Conservation (phyloP, 1,140 invertebrate species). For the Caerostris darwini region DNA sequence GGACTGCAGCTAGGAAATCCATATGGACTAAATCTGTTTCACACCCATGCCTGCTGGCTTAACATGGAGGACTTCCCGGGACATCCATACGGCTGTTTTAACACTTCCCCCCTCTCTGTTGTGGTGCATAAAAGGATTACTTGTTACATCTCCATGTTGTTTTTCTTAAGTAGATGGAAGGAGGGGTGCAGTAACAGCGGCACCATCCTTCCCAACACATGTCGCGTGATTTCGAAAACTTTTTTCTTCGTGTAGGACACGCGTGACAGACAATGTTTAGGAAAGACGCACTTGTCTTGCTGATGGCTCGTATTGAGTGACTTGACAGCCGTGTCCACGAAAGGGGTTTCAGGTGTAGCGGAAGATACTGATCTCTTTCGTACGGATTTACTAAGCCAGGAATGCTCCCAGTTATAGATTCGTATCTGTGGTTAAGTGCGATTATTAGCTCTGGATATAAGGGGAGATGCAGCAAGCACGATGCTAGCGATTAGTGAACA, state of each 20-base stretch:
- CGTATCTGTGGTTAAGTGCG: too few species aligned
- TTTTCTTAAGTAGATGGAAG: constrained; percentile 4
- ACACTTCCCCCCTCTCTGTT: not conserved
- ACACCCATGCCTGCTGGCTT: not conserved
- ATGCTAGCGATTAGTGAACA: too few species aligned
- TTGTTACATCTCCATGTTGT: constrained; percentile 1
- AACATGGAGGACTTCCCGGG: not conserved
- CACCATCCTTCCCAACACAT: constrained; percentile 35
- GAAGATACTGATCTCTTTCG: too few species aligned
- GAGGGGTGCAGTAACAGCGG: too few species aligned
- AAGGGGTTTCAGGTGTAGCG: not conserved
- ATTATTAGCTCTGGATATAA: too few species aligned
- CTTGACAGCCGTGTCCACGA: constrained; percentile 10
- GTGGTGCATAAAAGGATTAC: constrained; percentile 26
- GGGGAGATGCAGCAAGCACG: too few species aligned
- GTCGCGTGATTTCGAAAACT: constrained; percentile 25
- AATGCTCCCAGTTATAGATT: too few species aligned
- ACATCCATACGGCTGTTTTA: constrained; percentile 5
- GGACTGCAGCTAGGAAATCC: too few species aligned
- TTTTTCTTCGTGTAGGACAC: not conserved
- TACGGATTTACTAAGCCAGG: too few species aligned
- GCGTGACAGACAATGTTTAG: constrained; percentile 33
- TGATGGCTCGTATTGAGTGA: constrained; percentile 21
- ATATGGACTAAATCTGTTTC: too few species aligned
- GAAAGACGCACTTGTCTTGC: not conserved